Evolutionary conservation across 2,888 invertebrate genomes (phyloP), one percentile per base, ranked within the genome.

Genomic region (Elmis aenea): DNA sequence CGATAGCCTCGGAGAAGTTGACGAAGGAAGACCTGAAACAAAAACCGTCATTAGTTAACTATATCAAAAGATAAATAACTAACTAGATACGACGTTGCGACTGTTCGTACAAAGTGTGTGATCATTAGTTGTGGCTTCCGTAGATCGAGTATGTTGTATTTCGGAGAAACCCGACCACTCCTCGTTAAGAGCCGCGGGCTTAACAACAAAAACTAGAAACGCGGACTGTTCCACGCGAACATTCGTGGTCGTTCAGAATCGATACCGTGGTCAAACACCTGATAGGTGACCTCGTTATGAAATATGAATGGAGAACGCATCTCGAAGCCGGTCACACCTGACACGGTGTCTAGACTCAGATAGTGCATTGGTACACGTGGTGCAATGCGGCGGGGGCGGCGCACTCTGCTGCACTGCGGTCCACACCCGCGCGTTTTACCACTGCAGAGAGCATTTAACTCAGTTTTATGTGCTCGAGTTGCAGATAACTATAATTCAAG

Each of bases 311-410:
- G 50, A 55, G 29, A 38, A 23, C 12, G 27, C 14, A 33, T 31
- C 28, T 29, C 18, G 33, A 33, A 22, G 31, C 14, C 24, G 16
- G 29, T 34, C 35, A 27, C 24, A 27, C 21, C 30, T 35, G 21
- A 29, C 33, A 15, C 35, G 29, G 30, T 26, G 32, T 16, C 28
- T 14, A 25, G 23, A 40, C 40, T 38, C 35, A 32, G 29, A 33
- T 37, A 24, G 27, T 37, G 33, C 26, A 16, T 11, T 16, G 27
- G 36, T 46, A 41, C 51, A 55, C 53, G 57, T 59, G 61, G 58
- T 61, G 59, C 62, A 61, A 50, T 61, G 62, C 62, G 59, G 55
- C 69, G 71, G 70, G 70, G 70, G 67, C 65, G 70, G 68, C 67
- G 36, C 39, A 37, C 29, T 42, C 21, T 28, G 38, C 38, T 35